Percentiles rank a stretch among this genome's conserved stretches.
Evolutionary conservation across 2,797 vertebrate genomes (phyloP).

Genomic region (Lagocephalus sceleratus): DNA sequence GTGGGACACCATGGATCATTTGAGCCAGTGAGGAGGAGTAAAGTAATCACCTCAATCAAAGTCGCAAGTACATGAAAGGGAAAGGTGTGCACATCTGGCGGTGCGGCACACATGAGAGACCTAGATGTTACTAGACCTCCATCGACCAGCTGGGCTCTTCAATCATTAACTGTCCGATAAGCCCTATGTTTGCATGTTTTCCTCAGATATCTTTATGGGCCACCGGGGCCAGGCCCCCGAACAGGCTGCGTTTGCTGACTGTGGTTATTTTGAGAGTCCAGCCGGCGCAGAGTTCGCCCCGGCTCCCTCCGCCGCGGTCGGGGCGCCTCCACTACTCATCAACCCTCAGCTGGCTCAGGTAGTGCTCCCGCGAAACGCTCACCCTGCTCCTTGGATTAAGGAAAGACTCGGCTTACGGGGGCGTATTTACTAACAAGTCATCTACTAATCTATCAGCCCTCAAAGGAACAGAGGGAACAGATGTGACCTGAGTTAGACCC

Average conservation of each 20-base stretch:
- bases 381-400: neutral
- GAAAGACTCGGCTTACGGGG: too few relatives aligned
- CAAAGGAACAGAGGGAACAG: too few relatives aligned
- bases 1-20: too few relatives aligned
- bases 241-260: constrained; percentile 67
- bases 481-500: too few relatives aligned
- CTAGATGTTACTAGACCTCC: neutral
- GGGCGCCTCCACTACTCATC: constrained; percentile 55
- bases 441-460: too few relatives aligned
- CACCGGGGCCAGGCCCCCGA: constrained; percentile 64
- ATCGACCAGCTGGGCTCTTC: neutral
- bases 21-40: too few relatives aligned
- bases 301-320: constrained; percentile 34
- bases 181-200: constrained; percentile 6
- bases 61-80: too few relatives aligned
- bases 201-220: constrained; percentile 77
- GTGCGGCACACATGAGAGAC: too few relatives aligned
- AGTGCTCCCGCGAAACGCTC: neutral
- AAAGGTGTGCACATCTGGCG: too few relatives aligned
- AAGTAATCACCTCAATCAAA: too few relatives aligned
- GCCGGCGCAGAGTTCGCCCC: constrained; percentile 52
- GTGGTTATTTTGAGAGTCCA: constrained; percentile 67
- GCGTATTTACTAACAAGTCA: too few relatives aligned
- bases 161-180: constrained; percentile 3
- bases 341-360: constrained; percentile 73